A percentile compares a stretch with the other conserved stretches of the same genome.
These are phyloP conservation scores for Oscheius sp. DNA, from an alignment of 1,140 invertebrate species.

Conservation along the genomic window DNA sequence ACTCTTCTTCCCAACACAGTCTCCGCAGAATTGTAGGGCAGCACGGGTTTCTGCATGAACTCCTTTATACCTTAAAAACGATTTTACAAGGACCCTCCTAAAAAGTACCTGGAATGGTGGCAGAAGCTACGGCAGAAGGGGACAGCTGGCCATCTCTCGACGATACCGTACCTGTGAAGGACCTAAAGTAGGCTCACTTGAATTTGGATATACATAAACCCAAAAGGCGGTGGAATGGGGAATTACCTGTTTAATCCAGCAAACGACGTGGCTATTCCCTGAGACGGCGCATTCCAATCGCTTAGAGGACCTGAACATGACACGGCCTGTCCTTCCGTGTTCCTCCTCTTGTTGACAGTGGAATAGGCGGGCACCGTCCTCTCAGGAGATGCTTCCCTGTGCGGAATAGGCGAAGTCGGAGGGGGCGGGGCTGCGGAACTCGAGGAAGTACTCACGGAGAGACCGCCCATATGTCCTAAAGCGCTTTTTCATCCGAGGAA, in stretches of 20 bases:
- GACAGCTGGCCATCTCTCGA: background rate
- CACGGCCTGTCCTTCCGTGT: constrained; percentile 6
- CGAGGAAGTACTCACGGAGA: background rate
- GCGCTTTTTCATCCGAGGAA: too few species aligned
- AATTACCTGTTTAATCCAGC: background rate
- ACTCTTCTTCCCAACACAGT: constrained; percentile 21
- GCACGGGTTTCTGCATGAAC: constrained; percentile 7
- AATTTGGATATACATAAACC: background rate
- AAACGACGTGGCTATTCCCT: background rate
- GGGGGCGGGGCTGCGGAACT: constrained; percentile 27
- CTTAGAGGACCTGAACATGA: background rate
- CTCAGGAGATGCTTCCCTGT: background rate
- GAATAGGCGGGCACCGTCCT: background rate
- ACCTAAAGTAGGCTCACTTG: background rate
- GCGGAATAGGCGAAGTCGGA: constrained; percentile 32
- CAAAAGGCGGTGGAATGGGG: too few species aligned
- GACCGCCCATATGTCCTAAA: background rate
- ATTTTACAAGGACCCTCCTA: too few species aligned
- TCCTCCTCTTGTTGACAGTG: constrained; percentile 4
- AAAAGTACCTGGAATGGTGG: too few species aligned
- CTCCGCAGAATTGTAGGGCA: background rate
- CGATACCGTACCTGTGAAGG: background rate
- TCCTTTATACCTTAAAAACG: constrained; percentile 8
- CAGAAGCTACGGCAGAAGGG: background rate
- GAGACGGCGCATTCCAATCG: background rate